A percentile compares a stretch with the other conserved stretches of the same genome.
Conservation (phyloP, 2,888 invertebrate species). For the Catotricha subobsoleta region DNA sequence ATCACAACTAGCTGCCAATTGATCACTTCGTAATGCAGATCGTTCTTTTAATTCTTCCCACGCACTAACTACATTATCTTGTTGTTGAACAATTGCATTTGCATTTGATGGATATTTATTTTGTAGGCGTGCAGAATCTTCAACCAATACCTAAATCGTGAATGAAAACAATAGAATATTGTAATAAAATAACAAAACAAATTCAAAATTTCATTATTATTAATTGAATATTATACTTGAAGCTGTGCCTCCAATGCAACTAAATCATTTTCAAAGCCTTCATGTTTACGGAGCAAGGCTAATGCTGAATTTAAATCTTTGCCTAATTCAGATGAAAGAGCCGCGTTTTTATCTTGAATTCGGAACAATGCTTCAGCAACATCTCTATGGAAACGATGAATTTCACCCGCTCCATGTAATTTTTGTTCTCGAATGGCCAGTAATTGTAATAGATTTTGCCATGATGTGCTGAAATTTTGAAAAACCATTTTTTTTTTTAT, state of each 20-base stretch:
- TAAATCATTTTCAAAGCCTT: constrained; percentile 84
- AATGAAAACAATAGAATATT: not conserved
- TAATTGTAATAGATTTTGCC: constrained; percentile 75
- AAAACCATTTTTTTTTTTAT: not conserved
- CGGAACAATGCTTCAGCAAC: constrained; percentile 78
- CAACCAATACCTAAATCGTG: constrained; percentile 44
- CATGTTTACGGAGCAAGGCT: constrained; percentile 68
- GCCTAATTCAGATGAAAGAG: constrained; percentile 61
- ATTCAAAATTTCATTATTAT: not conserved
- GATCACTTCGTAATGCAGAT: constrained; percentile 59
- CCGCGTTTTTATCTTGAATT: constrained; percentile 77
- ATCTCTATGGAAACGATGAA: constrained; percentile 93
- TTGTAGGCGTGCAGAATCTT: constrained; percentile 79
- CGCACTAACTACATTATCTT: constrained; percentile 65
- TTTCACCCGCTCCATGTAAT: constrained; percentile 85
- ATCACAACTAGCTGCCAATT: constrained; percentile 71
- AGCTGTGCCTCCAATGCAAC: constrained; percentile 82
- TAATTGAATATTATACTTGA: constrained; percentile 30
- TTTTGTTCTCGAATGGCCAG: constrained; percentile 74
- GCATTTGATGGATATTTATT: constrained; percentile 85
- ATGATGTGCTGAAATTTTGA: constrained; percentile 41
- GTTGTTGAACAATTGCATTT: constrained; percentile 71
- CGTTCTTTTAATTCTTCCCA: constrained; percentile 76
- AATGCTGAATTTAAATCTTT: constrained; percentile 75
- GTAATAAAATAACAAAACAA: not conserved